Conservation (phyloP, 1,140 invertebrate species). For the Tyrophagus putrescentiae region DNA sequence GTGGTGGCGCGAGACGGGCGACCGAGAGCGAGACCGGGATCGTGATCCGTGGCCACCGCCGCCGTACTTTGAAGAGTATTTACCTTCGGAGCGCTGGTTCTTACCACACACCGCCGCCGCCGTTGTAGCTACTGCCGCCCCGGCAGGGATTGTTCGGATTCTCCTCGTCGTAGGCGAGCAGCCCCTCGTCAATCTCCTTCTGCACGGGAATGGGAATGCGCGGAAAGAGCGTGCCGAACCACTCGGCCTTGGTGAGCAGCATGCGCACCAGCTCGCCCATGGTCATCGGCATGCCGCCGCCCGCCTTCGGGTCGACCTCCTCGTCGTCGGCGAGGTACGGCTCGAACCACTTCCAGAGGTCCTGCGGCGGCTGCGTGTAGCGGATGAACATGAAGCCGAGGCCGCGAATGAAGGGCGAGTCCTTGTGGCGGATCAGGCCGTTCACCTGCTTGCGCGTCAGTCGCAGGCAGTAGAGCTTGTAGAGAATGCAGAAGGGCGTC, state of each 20-base stretch:
- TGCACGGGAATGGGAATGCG: conserved; percentile 98
- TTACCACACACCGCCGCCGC: too few species aligned
- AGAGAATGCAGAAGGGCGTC: conserved; percentile 93
- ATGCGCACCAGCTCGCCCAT: conserved; percentile 86
- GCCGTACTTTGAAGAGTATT: background rate
- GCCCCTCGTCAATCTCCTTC: conserved; percentile 54
- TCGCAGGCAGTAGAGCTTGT: conserved; percentile 90
- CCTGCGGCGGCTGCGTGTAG: conserved; percentile 86
- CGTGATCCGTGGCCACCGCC: background rate
- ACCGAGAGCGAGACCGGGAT: conserved; percentile 8
- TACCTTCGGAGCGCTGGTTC: background rate
- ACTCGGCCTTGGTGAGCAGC: conserved; percentile 88
- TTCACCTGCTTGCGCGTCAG: conserved; percentile 93
- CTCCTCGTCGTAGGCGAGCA: conserved; percentile 38
- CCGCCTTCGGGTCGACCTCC: conserved; percentile 91
- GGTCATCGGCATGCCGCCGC: conserved; percentile 80
- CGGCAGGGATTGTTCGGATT: background rate
- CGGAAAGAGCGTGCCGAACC: conserved; percentile 95
- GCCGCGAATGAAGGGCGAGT: conserved; percentile 92
- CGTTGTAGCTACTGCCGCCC: background rate
- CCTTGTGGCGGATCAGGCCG: conserved; percentile 80
- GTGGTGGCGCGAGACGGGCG: too few species aligned
- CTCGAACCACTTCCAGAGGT: conserved; percentile 92
- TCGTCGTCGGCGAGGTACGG: conserved; percentile 89
- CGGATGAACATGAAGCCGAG: conserved; percentile 89